Evolutionary conservation across 2,113 vertebrate species (phyloP), one percentile per base, ranked within the genome.

Genomic region (Sebastes fasciatus): DNA sequence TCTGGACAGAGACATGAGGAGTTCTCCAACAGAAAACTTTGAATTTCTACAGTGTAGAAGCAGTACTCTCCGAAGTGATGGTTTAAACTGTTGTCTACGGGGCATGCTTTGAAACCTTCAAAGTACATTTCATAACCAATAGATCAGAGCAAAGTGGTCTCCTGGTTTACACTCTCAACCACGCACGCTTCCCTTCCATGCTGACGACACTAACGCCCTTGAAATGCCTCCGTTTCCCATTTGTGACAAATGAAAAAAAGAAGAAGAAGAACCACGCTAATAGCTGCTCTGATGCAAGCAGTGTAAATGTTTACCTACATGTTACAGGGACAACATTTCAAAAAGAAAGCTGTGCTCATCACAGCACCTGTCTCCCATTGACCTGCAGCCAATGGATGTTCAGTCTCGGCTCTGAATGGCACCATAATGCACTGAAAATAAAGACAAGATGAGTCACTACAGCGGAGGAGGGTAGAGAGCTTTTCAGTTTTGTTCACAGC

Each of bases 381-480:
- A 86, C 42, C 49, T 57, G 40, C 42, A 83, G 79, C 68, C 51
- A 66, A 34, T 43, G 60, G 54, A 76, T 54, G 66, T 16, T 66
- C 42, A 26, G 55, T 65, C 64, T 67, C 58, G 60, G 26, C 75
- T 69, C 61, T 54, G 64, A 80, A 84, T 74, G 34, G 67, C 52
- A 42, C 43, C 10, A 21, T 26, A 65, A 21, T 72, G 65, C 23
- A 16, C 72, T 21, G 51, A 49, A 77, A 72, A 74, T 73, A 66
- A 86, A 83, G 60, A 60, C 65, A 55, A 48, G 40, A 82, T 83
- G 85, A 89, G 77, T 87, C 88, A 81, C 57, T 21, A 12, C 14
- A 40, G 54, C 19, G 51, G 68, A 80, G 60, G 21, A 19, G 6
- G 54, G 34, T 34, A 77, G 49, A 65, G 43, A 60, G 58, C 11